Evolutionary conservation across 2,888 invertebrate genomes (phyloP).

Genomic region (Gymnocheta viridis): DNA sequence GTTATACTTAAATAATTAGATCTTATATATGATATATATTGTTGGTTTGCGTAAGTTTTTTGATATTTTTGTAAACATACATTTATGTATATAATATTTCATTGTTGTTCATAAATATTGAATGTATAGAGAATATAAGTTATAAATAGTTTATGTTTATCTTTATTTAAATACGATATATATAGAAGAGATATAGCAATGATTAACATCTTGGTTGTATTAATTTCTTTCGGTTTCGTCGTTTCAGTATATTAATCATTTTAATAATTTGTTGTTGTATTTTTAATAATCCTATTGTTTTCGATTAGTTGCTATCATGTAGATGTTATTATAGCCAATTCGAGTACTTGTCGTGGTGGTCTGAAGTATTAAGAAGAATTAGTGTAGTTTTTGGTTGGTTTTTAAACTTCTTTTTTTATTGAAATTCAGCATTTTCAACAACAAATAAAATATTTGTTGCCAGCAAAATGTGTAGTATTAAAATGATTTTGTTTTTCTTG

Average conservation of each 20-base stretch:
- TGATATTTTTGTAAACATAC: conserved; percentile 35
- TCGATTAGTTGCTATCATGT: neutral
- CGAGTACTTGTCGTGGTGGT: neutral
- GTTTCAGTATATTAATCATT: conserved; percentile 19
- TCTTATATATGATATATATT: conserved; percentile 35
- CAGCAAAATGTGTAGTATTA: neutral
- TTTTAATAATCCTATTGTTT: neutral
- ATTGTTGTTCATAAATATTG: conserved; percentile 17
- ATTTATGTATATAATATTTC: conserved; percentile 21
- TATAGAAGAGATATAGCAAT: conserved; percentile 49
- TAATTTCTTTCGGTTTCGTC: neutral
- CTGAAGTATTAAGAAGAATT: conserved; percentile 1
- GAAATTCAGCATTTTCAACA: conserved; percentile 1
- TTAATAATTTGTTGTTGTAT: neutral
- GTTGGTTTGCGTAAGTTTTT: conserved; percentile 15
- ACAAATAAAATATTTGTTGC: conserved; percentile 3
- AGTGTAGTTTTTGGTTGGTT: neutral
- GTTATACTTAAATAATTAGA: conserved; percentile 23
- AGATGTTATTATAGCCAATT: neutral
- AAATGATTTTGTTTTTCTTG: conserved; percentile 32
- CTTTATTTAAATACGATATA: conserved; percentile 47
- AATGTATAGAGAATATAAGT: conserved; percentile 38
- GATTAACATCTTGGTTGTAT: conserved; percentile 45
- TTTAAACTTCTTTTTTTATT: neutral
- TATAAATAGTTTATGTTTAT: conserved; percentile 28